Conservation (phyloP, 2,113 vertebrate species). For the Guaruba guarouba region DNA sequence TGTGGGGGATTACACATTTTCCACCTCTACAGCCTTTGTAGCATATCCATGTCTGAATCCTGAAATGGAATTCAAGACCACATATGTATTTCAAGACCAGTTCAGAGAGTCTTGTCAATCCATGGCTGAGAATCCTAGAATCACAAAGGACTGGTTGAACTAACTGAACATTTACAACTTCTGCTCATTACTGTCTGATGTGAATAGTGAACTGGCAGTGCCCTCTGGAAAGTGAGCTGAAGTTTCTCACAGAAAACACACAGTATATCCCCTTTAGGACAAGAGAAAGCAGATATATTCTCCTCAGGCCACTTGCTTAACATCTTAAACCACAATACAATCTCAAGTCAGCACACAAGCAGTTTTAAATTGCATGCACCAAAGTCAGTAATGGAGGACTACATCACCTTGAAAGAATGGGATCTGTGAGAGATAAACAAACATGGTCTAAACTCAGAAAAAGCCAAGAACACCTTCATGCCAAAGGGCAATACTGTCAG, state of each 20-base stretch:
- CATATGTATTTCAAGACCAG: background rate
- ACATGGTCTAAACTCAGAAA: background rate
- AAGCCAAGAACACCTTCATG: background rate
- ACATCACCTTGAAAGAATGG: background rate
- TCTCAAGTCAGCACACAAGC: background rate
- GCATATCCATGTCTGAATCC: background rate
- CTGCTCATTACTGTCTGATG: background rate
- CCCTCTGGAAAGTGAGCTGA: background rate
- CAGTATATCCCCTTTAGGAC: accelerated
- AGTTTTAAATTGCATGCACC: background rate
- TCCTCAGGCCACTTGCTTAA: background rate
- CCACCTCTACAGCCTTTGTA: background rate
- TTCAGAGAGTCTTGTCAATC: background rate
- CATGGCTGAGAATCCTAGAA: background rate
- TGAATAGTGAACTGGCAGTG: background rate
- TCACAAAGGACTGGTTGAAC: background rate
- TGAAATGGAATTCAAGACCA: background rate
- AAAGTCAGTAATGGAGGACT: background rate
- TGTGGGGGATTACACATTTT: background rate
- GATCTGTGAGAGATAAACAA: background rate
- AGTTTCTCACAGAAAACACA: background rate
- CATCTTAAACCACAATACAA: background rate
- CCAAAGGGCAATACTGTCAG: background rate
- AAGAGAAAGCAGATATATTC: background rate
- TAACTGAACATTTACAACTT: background rate